Percentiles rank a stretch among this genome's conserved stretches.
These are phyloP conservation scores for Psittacula derbiana DNA, from an alignment of 2,797 vertebrate genomes.

Conservation along the genomic window DNA sequence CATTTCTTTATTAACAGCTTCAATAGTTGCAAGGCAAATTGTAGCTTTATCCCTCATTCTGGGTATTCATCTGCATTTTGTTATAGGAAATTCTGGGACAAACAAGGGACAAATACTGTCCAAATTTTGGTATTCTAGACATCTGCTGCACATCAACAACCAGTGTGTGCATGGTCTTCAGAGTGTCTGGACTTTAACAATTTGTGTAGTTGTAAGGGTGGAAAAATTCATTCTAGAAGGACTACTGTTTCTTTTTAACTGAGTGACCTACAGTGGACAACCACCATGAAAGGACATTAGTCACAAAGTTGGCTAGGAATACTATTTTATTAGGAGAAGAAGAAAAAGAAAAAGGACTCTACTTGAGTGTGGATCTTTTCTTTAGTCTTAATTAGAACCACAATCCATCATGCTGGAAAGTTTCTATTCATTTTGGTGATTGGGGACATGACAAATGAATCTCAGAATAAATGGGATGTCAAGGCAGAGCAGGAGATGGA, in stretches of 20 bases:
- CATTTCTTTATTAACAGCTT: background rate
- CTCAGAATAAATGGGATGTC: slow-evolving; percentile 90
- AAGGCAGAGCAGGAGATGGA: slow-evolving; percentile 86
- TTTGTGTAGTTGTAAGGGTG: background rate
- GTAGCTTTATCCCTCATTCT: background rate
- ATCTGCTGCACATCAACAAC: background rate
- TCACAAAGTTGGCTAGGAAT: slow-evolving; percentile 59
- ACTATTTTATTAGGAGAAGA: slow-evolving; percentile 72
- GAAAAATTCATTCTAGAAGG: background rate
- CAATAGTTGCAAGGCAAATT: background rate
- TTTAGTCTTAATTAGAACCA: slow-evolving; percentile 87
- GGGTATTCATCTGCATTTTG: background rate
- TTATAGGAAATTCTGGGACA: background rate
- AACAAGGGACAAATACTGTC: background rate
- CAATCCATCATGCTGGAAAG: slow-evolving; percentile 87
- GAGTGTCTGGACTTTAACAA: background rate
- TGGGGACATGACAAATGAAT: slow-evolving; percentile 95
- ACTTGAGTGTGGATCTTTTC: slow-evolving; percentile 79
- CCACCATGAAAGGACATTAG: slow-evolving; percentile 65
- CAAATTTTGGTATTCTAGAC: background rate
- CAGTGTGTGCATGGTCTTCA: background rate
- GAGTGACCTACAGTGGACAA: slow-evolving; percentile 78
- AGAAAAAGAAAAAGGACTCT: slow-evolving; percentile 64
- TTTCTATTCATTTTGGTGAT: slow-evolving; percentile 92
- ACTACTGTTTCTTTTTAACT: slow-evolving; percentile 53